Percentiles rank a stretch among this genome's conserved stretches.
These are phyloP conservation scores for Anolis apletophallus DNA, from an alignment of 2,797 vertebrate species.

Conservation along the genomic window DNA sequence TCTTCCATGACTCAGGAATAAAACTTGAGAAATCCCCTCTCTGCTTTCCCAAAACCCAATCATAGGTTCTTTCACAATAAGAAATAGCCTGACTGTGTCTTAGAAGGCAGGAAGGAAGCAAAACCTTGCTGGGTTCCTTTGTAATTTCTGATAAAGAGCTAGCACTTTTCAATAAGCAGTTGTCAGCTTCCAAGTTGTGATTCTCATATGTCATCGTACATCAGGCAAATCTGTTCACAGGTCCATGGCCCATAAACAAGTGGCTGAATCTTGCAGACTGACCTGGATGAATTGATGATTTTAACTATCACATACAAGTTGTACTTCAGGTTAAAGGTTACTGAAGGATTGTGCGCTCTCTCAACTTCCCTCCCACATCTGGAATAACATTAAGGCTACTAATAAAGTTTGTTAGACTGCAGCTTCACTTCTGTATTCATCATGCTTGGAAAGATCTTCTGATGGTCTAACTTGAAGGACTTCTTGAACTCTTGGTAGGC, in stretches of 20 bases:
- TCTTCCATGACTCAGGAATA: constrained; percentile 57
- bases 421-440: neutral
- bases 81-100: constrained; percentile 30
- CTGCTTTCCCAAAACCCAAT: constrained; percentile 44
- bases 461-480: neutral
- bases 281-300: constrained; percentile 2
- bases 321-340: neutral
- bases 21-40: constrained; percentile 47
- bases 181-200: neutral
- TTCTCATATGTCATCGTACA: neutral
- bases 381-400: neutral
- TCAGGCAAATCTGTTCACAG: constrained; percentile 7
- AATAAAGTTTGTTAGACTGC: neutral
- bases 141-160: neutral
- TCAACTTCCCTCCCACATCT: too few relatives aligned
- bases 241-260: neutral
- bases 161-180: neutral
- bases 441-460: too few relatives aligned
- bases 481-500: neutral
- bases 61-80: constrained; percentile 57
- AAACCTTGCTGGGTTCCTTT: constrained; percentile 1
- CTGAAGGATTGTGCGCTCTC: neutral
- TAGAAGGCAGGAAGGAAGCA: neutral
- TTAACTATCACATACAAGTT: neutral
- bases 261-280: neutral